These are phyloP conservation scores for Lathamus discolor DNA, from an alignment of 2,113 vertebrate species.

Conservation along the genomic window DNA sequence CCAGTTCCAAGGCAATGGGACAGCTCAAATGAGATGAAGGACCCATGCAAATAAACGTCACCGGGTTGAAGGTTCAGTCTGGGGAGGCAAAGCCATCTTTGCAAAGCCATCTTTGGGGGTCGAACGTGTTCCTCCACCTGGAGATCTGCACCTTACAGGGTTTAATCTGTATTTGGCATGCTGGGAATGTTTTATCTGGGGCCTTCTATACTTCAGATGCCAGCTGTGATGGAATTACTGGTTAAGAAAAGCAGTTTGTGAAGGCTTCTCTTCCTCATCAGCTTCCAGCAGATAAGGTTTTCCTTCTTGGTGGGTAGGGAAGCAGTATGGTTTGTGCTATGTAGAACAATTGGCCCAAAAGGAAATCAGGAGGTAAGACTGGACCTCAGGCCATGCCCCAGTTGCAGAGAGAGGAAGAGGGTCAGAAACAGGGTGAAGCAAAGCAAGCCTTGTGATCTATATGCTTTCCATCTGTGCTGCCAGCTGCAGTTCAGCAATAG, in stretches of 20 bases:
- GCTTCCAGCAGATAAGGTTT: neutral
- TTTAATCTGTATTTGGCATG: neutral
- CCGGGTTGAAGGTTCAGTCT: neutral
- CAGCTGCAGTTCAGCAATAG: neutral
- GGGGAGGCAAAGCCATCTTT: neutral
- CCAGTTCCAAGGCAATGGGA: neutral
- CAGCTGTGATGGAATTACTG: neutral
- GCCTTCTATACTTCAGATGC: neutral
- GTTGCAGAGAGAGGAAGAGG: neutral
- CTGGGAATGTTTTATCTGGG: neutral
- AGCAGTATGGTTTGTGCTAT: accelerated
- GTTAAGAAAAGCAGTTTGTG: neutral
- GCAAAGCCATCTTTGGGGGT: neutral
- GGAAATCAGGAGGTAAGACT: neutral
- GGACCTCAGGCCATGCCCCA: neutral
- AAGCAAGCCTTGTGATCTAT: neutral
- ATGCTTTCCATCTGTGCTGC: neutral
- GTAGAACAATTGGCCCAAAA: neutral
- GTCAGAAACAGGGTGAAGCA: neutral
- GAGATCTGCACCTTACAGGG: neutral
- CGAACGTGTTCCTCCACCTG: neutral
- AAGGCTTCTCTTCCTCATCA: neutral
- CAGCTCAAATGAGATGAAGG: neutral
- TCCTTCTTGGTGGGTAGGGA: neutral
- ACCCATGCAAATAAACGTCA: neutral